These are phyloP conservation scores for Tenualosa thibaudeaui DNA, from an alignment of 2,797 vertebrate genomes.

Conservation along the genomic window DNA sequence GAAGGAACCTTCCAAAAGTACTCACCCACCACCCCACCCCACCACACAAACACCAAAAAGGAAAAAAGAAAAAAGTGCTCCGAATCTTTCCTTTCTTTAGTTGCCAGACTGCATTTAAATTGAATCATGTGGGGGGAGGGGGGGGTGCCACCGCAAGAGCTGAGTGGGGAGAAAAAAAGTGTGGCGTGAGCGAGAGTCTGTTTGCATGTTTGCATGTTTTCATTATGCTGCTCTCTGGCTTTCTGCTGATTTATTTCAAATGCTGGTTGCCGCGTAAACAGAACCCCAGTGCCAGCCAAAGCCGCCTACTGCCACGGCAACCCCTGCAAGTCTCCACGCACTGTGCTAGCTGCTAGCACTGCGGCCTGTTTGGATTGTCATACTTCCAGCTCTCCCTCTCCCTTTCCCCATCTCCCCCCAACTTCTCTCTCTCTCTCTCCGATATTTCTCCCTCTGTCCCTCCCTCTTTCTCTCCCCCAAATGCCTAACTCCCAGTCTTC, in stretches of 20 bases:
- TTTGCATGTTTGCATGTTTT: conserved; percentile 21
- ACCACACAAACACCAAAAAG: too few relatives aligned
- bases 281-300: conserved; percentile 38
- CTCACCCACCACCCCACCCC: neutral
- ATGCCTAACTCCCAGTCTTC: neutral
- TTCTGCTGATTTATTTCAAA: neutral
- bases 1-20: conserved; percentile 14
- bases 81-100: conserved; percentile 17
- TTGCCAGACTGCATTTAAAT: conserved; percentile 22
- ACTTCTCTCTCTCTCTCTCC: neutral
- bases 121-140: neutral
- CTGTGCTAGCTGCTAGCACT: conserved; percentile 58
- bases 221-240: neutral
- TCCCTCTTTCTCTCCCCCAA: neutral
- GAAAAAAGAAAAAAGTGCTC: neutral
- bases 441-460: neutral
- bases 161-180: neutral
- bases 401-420: neutral
- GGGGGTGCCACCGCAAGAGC: neutral
- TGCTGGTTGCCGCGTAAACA: conserved; percentile 16
- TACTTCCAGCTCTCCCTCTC: conserved; percentile 37
- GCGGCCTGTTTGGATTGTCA: conserved; percentile 63
- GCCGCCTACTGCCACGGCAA: conserved; percentile 56
- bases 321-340: conserved; percentile 50
- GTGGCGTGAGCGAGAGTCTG: neutral